Percentiles rank a stretch among this genome's conserved stretches.
phyloP scores from a whole-genome alignment of 2,797 vertebrate species.

The Thunnus albacares region DNA sequence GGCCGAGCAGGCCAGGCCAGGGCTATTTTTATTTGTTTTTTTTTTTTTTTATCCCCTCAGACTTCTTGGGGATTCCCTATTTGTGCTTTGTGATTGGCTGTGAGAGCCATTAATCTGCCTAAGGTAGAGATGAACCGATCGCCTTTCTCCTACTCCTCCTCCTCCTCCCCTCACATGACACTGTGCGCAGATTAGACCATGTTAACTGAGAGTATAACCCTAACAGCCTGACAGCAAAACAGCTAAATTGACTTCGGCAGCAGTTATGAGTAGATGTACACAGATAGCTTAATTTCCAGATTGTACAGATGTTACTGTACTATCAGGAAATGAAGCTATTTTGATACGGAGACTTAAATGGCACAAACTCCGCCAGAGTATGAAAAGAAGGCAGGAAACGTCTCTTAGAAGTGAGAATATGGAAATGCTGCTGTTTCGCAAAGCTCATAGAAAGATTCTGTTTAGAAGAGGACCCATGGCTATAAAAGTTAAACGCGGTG shows the following conservation, averaged over 20 bases:
- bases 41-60: slow-evolving; percentile 4
- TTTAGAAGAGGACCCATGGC: background rate
- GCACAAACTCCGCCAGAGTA: background rate
- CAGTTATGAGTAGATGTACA: slow-evolving; percentile 34
- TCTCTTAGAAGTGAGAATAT: too few relatives aligned
- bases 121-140: slow-evolving; percentile 54
- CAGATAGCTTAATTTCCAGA: too few relatives aligned
- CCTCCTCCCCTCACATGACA: slow-evolving; percentile 36
- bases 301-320: background rate
- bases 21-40: slow-evolving; percentile 69
- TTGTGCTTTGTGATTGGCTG: slow-evolving; percentile 69
- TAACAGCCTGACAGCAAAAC: slow-evolving; percentile 36
- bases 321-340: slow-evolving; percentile 1
- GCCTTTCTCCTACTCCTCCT: slow-evolving; percentile 10
- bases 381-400: background rate
- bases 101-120: slow-evolving; percentile 71
- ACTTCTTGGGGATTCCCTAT: slow-evolving; percentile 81
- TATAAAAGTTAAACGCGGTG: background rate
- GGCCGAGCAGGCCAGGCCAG: slow-evolving; percentile 62
- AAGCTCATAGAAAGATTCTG: background rate
- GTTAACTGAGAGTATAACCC: slow-evolving; percentile 41
- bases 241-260: slow-evolving; percentile 45
- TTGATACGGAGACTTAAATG: background rate
- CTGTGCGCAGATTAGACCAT: slow-evolving; percentile 61
- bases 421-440: background rate